phyloP scores from a whole-genome alignment of 2,797 vertebrate species.

The Myotis vivesi region DNA sequence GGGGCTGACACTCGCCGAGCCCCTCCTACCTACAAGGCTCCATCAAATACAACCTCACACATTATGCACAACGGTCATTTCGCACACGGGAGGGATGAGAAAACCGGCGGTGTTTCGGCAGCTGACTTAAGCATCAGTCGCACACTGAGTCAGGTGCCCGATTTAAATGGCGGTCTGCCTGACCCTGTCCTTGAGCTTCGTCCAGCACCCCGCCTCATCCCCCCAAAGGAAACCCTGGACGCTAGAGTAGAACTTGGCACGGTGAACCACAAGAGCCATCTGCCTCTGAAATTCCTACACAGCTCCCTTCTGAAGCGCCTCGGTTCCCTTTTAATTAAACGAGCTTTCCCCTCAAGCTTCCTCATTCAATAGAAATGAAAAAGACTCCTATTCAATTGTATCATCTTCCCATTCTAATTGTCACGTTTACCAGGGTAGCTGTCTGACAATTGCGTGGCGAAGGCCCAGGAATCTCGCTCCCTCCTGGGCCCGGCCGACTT shows the following conservation, averaged over 20 bases:
- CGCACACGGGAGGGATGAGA: too few relatives aligned
- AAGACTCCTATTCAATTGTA: neutral
- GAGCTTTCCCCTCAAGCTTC: neutral
- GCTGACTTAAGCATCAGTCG: neutral
- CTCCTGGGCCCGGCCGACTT: neutral
- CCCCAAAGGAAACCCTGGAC: neutral
- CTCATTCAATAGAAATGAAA: constrained; percentile 4
- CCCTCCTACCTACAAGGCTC: neutral
- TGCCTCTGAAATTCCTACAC: neutral
- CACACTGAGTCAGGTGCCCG: neutral
- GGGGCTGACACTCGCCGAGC: fast-evolving
- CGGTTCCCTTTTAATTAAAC: neutral
- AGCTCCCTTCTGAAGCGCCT: neutral
- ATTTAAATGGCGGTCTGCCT: neutral
- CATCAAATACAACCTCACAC: neutral
- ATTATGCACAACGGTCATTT: too few relatives aligned
- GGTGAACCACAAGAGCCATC: neutral
- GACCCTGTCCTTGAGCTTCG: neutral
- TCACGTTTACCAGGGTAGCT: neutral
- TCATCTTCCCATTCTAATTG: neutral
- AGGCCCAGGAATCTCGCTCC: neutral
- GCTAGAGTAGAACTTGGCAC: neutral
- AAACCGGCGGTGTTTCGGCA: neutral
- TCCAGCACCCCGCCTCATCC: neutral
- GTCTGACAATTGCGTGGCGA: neutral